A percentile compares a stretch with the other conserved stretches of the same genome.
Evolutionary conservation across 2,888 invertebrate genomes (phyloP).

Genomic region (Oscheius onirici): DNA sequence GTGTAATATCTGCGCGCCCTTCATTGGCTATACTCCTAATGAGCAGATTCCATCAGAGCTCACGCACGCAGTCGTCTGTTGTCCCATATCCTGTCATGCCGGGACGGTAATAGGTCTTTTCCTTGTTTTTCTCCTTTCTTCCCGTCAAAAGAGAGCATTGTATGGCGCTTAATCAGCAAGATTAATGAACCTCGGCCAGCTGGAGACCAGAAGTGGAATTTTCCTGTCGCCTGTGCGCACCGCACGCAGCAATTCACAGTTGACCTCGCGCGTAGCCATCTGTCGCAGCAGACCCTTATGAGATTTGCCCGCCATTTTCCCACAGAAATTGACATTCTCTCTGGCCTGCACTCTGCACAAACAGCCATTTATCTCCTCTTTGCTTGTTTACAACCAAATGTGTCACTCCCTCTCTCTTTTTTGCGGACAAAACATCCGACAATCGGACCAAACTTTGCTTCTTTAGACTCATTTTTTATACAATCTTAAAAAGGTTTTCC

Average conservation of each 20-base stretch:
- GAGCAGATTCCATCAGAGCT: no score
- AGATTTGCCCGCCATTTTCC: conserved; percentile 23
- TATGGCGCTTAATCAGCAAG: background rate
- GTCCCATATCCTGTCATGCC: no score
- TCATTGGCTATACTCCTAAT: no score
- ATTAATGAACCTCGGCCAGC: conserved; percentile 10
- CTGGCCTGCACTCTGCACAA: conserved; percentile 15
- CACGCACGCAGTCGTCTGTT: no score
- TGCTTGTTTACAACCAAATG: background rate
- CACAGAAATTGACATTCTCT: background rate
- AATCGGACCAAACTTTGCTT: no score
- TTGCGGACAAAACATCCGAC: no score
- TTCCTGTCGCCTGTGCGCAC: background rate
- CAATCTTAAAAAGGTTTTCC: no score
- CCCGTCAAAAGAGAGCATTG: no score
- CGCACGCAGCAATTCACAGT: conserved; percentile 18
- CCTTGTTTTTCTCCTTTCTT: background rate
- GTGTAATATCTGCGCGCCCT: no score
- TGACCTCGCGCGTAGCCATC: conserved; percentile 30
- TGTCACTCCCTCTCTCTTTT: background rate
- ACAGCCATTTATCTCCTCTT: background rate
- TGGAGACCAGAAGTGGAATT: background rate
- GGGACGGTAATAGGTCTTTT: background rate
- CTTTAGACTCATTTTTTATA: no score
- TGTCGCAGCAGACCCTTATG: conserved; percentile 13